A percentile compares a stretch with the other conserved stretches of the same genome.
Conservation (phyloP, 2,113 vertebrate species). For the Panthera uncia region DNA sequence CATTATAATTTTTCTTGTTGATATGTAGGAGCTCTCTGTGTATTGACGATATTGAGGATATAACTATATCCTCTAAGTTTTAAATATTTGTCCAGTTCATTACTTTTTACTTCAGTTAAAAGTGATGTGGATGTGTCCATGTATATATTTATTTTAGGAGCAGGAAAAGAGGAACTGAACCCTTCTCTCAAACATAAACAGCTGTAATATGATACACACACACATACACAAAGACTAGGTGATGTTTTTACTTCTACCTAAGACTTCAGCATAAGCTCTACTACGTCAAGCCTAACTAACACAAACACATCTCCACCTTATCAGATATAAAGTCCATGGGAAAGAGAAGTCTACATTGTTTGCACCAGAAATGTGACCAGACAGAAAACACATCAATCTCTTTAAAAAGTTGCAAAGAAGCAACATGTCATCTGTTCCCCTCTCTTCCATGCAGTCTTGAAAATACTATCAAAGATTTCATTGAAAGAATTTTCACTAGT, state of each 20-base stretch:
- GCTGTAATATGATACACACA: not conserved
- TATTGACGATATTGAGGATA: not conserved
- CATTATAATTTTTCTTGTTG: conserved; percentile 8
- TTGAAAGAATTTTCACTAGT: not conserved
- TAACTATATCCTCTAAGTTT: conserved; percentile 34
- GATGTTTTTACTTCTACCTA: not conserved
- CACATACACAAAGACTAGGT: not conserved
- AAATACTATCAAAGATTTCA: conserved; percentile 15
- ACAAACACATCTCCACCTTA: not conserved
- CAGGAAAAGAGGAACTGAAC: not conserved
- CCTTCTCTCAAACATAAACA: conserved; percentile 8
- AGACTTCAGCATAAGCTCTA: not conserved
- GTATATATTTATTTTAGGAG: not conserved
- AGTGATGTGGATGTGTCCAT: not conserved
- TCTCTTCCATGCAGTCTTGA: not conserved
- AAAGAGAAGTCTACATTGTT: not conserved
- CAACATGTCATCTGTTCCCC: not conserved
- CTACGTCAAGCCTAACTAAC: not conserved
- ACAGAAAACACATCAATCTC: not conserved
- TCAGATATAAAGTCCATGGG: not conserved
- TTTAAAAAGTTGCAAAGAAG: not conserved
- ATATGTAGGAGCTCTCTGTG: not conserved
- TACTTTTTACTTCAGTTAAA: conserved; percentile 37
- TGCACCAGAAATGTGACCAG: not conserved
- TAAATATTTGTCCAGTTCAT: conserved; percentile 5